A percentile compares a stretch with the other conserved stretches of the same genome.
phyloP scores from a whole-genome alignment of 2,113 vertebrate genomes.

The Thamnophis sirtalis region DNA sequence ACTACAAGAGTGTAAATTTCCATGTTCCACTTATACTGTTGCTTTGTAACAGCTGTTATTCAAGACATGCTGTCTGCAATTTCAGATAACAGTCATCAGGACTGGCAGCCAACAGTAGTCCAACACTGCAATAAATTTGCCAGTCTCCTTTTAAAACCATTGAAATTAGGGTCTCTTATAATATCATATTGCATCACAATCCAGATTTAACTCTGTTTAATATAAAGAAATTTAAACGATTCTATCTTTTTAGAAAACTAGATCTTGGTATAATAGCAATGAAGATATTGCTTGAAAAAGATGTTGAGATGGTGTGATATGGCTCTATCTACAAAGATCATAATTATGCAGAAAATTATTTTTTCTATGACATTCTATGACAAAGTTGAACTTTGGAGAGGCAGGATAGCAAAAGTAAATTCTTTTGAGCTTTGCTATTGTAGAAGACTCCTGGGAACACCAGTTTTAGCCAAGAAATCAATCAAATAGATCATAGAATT shows the following conservation, averaged over 20 bases:
- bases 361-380: neutral
- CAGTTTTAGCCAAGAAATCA: neutral
- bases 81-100: neutral
- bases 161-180: neutral
- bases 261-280: neutral
- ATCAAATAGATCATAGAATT: neutral
- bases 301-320: neutral
- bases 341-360: neutral
- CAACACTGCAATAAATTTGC: neutral
- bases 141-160: neutral
- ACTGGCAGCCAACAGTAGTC: neutral
- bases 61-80: neutral
- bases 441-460: neutral
- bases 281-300: neutral
- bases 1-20: neutral
- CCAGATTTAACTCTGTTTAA: neutral
- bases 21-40: neutral
- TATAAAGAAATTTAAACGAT: neutral
- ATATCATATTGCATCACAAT: neutral
- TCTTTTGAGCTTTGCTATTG: neutral
- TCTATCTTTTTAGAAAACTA: neutral
- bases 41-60: neutral
- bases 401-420: neutral
- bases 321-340: neutral
- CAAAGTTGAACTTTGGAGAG: neutral